A percentile compares a stretch with the other conserved stretches of the same genome.
These are phyloP conservation scores for Sebastes vulpes DNA, from an alignment of 2,797 vertebrate genomes.

Conservation along the genomic window DNA sequence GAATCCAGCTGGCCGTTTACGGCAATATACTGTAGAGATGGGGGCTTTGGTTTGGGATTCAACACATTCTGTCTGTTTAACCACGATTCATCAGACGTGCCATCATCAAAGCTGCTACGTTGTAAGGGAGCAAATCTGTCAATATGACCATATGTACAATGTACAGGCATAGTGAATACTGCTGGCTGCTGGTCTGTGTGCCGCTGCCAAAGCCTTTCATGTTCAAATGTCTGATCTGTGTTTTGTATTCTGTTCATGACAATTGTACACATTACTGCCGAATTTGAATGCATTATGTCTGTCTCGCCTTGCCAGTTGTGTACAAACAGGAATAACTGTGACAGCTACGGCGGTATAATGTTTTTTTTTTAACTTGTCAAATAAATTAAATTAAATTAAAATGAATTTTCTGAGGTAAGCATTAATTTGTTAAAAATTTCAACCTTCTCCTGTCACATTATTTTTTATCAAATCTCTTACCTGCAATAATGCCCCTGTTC, in stretches of 20 bases:
- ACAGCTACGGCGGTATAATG: background rate
- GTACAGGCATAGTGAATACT: conserved; percentile 48
- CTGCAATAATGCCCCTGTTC: conserved; percentile 11
- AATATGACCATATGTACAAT: conserved; percentile 67
- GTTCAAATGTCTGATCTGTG: conserved; percentile 68
- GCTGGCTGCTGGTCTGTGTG: conserved; percentile 48
- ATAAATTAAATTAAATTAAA: background rate
- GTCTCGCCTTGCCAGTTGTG: background rate
- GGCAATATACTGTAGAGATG: conserved; percentile 51
- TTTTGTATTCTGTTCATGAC: conserved; percentile 58
- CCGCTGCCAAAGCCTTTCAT: conserved; percentile 71
- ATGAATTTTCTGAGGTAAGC: background rate
- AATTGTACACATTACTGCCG: conserved; percentile 49
- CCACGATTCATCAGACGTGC: conserved; percentile 58
- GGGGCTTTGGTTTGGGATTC: conserved; percentile 59
- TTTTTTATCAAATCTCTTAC: conserved; percentile 23
- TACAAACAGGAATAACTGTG: conserved; percentile 16
- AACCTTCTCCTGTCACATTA: background rate
- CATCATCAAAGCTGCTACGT: conserved; percentile 62
- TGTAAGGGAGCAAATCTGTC: conserved; percentile 67
- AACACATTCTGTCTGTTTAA: conserved; percentile 68
- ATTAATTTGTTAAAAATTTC: background rate
- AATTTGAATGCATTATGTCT: conserved; percentile 38
- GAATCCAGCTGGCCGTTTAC: conserved; percentile 78
- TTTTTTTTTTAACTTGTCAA: background rate